Base-by-base conservation (phyloP, 2,113 vertebrate genomes). In the Chiloscyllium plagiosum region DNA sequence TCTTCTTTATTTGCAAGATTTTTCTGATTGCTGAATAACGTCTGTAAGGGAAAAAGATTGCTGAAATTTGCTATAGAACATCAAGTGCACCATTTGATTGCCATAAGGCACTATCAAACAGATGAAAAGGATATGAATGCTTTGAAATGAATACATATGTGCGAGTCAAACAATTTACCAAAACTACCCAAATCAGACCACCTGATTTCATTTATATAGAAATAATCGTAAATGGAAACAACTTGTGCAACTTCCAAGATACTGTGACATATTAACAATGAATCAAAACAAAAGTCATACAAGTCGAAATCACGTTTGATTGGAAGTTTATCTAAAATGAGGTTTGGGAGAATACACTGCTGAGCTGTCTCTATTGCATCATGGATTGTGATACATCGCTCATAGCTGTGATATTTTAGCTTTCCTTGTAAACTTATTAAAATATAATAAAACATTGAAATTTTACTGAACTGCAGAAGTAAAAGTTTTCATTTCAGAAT, bases 21-120 rank as follows among this genome's bases (percentile, higher is more conserved):
- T 96, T 98, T 98, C 97, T 98, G 97, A 97, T 97, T 97, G 97
- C 98, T 98, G 98, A 98, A 99, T 97, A 99, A 97, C 95, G 98
- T 98, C 98, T 98, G 97, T 94, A 76, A 70, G 72, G 72, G 3
- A 93, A 95, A 95, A 52, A 56, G 24, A 24, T 29, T 95, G 68
- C 15, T 95, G 10, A 70, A 52, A 76, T 72, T 76, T 70, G 37
- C 94, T 95, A 52, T 2, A 76, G 52, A 52, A 90, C 6, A 83
- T 20, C 12, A 83, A 83, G 3, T 42, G 37, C 78, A 37, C n/a
- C n/a, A 83, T 83, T 42, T 83, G 37, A 83, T 83, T 83, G 80
- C 13, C 19, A 37, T 47, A 22, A 83, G 80, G 80, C 42, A 6
- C 17, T 83, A 37, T 22, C 5, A 83, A 83, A 83, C 20, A 83